A percentile compares a stretch with the other conserved stretches of the same genome.
These are phyloP conservation scores for Leptosomus discolor DNA, from an alignment of 2,113 vertebrate species.

Conservation along the genomic window DNA sequence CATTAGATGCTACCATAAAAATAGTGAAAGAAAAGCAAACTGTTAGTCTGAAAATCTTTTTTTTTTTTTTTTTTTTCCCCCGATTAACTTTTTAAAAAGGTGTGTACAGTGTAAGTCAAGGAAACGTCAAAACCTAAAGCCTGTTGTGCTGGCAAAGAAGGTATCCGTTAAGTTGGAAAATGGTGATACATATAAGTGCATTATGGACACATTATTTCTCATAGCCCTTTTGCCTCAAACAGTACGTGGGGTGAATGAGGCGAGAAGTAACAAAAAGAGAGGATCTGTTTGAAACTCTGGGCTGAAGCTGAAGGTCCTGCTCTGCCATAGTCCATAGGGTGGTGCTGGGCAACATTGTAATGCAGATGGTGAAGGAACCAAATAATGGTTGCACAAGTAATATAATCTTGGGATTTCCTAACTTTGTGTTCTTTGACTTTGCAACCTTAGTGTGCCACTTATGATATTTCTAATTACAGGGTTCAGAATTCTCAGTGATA, in stretches of 20 bases:
- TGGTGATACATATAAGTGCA: neutral
- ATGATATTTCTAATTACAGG: conserved; percentile 38
- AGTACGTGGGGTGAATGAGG: neutral
- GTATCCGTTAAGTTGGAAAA: neutral
- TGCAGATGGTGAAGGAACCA: neutral
- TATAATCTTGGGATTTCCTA: neutral
- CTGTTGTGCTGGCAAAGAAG: neutral
- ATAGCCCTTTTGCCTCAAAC: neutral
- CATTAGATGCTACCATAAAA: neutral
- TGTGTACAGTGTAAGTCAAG: neutral
- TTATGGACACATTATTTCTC: neutral
- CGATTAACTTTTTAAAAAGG: neutral
- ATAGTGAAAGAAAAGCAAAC: neutral
- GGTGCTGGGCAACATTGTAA: neutral
- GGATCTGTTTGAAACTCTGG: neutral
- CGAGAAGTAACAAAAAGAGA: neutral
- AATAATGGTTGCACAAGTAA: neutral
- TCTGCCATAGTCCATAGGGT: neutral
- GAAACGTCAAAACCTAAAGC: neutral
- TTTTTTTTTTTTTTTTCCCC: neutral
- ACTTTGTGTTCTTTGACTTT: neutral
- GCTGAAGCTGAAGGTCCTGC: neutral
- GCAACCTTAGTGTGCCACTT: neutral
- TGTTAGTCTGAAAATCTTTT: neutral
- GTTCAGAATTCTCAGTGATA: conserved; percentile 19